Percentiles rank a stretch among this genome's conserved stretches.
These are phyloP conservation scores for Gymnocheta viridis DNA, from an alignment of 2,888 invertebrate genomes.

Conservation along the genomic window DNA sequence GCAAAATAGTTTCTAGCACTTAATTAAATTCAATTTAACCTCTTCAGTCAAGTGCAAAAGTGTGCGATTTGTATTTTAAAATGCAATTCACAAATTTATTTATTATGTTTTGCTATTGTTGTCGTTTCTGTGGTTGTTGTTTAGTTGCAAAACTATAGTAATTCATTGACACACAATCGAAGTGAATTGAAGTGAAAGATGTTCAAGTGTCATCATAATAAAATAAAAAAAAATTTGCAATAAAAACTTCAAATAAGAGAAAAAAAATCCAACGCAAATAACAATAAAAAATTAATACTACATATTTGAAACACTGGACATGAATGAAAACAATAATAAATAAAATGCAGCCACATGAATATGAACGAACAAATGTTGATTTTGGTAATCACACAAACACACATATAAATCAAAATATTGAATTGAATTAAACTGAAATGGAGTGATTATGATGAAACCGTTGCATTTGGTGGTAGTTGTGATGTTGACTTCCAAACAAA, in stretches of 20 bases:
- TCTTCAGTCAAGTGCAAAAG: conserved; percentile 69
- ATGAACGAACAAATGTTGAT: conserved; percentile 14
- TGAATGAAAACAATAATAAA: conserved; percentile 46
- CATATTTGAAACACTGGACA: conserved; percentile 47
- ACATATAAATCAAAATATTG: conserved; percentile 61
- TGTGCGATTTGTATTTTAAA: conserved; percentile 59
- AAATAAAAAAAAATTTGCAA: conserved; percentile 31
- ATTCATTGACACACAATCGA: conserved; percentile 59
- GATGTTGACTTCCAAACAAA: conserved; percentile 39
- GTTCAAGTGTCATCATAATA: conserved; percentile 66
- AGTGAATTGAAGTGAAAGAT: conserved; percentile 64
- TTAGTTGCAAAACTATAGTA: conserved; percentile 8
- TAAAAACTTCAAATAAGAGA: conserved; percentile 27
- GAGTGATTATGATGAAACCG: conserved; percentile 24
- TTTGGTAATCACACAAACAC: conserved; percentile 33
- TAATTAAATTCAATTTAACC: conserved; percentile 65
- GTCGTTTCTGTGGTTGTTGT: too few species aligned
- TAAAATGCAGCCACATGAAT: conserved; percentile 24
- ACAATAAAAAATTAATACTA: conserved; percentile 48
- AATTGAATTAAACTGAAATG: conserved; percentile 23
- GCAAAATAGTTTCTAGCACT: conserved; percentile 62
- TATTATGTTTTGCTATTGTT: conserved; percentile 11
- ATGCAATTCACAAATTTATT: conserved; percentile 54
- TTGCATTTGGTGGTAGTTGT: conserved; percentile 27
- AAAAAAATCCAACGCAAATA: conserved; percentile 36